phyloP scores from a whole-genome alignment of 2,797 vertebrate species.

The Cynodonichthys magdalenae region DNA sequence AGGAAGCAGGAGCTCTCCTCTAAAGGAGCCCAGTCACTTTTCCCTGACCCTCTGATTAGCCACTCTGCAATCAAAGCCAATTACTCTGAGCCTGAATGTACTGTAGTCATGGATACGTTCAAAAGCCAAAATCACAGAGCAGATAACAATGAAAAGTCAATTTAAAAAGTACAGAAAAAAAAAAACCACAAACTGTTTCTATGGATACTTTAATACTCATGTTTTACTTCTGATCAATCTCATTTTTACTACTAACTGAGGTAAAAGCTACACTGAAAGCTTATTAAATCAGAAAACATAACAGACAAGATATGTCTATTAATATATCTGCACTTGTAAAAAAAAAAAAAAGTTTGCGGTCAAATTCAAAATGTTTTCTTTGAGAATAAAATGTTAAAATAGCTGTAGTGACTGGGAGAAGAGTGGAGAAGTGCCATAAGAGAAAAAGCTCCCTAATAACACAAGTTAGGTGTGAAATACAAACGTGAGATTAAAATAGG shows the following conservation, averaged over 20 bases:
- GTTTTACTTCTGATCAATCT: slow-evolving; percentile 23
- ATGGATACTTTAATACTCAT: slow-evolving; percentile 38
- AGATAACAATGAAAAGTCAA: slow-evolving; percentile 20
- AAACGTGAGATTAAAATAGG: slow-evolving; percentile 51
- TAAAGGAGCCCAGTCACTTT: slow-evolving; percentile 40
- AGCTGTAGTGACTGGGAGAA: not conserved
- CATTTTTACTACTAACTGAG: slow-evolving; percentile 17
- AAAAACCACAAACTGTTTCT: slow-evolving; percentile 28
- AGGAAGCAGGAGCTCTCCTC: slow-evolving; percentile 38
- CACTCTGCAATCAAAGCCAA: slow-evolving; percentile 56
- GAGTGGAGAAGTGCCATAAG: no score
- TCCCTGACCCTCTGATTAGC: slow-evolving; percentile 46
- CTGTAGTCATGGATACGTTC: slow-evolving; percentile 30
- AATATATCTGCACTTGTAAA: slow-evolving; percentile 10
- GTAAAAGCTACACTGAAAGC: not conserved
- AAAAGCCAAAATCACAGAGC: slow-evolving; percentile 27
- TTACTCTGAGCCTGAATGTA: slow-evolving; percentile 39
- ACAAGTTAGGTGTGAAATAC: slow-evolving; percentile 29
- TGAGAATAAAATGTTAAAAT: slow-evolving; percentile 6
- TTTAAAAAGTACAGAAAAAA: slow-evolving; percentile 23
- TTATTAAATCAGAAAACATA: slow-evolving; percentile 6
- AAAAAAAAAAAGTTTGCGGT: not conserved
- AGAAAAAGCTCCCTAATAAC: slow-evolving; percentile 16
- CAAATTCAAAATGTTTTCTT: slow-evolving; percentile 7
- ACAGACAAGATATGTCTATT: slow-evolving; percentile 18